These are phyloP conservation scores for Oncorhynchus nerka DNA, from an alignment of 2,113 vertebrate genomes.

Conservation along the genomic window DNA sequence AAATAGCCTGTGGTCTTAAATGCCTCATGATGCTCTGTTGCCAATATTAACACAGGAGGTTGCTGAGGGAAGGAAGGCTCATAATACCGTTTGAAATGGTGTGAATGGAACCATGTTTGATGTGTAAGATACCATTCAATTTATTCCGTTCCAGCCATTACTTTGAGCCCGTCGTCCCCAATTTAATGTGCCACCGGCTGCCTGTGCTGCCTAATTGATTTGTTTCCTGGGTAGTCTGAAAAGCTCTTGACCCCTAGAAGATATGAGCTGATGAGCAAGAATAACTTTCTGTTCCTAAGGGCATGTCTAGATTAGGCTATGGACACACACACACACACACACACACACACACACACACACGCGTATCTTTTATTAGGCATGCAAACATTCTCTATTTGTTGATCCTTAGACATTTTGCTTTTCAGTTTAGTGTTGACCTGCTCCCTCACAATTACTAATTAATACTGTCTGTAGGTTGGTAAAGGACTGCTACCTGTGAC, in stretches of 20 bases:
- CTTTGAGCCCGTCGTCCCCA: no score
- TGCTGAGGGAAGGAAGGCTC: no score
- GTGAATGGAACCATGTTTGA: no score
- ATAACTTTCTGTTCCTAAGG: slow-evolving; percentile 29
- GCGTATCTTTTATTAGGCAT: no score
- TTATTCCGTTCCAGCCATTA: no score
- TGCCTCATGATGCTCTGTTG: no score
- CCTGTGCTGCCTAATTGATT: slow-evolving; percentile 39
- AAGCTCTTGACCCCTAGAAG: slow-evolving; percentile 40
- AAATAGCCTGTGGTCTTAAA: background rate
- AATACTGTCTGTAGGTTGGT: background rate
- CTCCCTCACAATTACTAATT: background rate
- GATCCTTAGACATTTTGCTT: background rate
- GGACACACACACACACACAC: background rate
- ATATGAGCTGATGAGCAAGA: slow-evolving; percentile 21
- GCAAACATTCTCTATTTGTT: background rate
- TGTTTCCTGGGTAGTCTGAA: slow-evolving; percentile 25
- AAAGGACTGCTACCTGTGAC: background rate
- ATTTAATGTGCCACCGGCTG: no score
- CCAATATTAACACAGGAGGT: no score
- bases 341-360: slow-evolving; percentile 11
- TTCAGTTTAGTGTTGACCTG: background rate
- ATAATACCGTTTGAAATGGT: no score
- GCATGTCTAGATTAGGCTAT: slow-evolving; percentile 16
- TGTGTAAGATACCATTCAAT: no score